Percentiles rank a stretch among this genome's conserved stretches.
phyloP scores from a whole-genome alignment of 2,888 invertebrate genomes.

The Rhagonycha fulva region DNA sequence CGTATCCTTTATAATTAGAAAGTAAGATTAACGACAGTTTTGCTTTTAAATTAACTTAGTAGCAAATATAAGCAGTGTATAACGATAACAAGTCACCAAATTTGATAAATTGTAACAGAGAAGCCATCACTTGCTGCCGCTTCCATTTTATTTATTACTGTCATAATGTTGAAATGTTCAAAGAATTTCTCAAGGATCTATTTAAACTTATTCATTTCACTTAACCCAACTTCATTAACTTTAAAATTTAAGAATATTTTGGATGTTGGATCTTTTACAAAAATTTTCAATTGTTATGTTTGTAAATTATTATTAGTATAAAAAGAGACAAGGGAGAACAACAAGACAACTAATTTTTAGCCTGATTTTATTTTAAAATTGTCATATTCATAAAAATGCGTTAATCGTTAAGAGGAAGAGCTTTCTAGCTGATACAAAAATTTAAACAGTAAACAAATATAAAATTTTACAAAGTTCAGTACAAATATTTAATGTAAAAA shows the following conservation, averaged over 20 bases:
- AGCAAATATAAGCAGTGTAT: background rate
- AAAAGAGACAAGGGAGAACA: too few species aligned
- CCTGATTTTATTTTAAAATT: too few species aligned
- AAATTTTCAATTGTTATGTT: too few species aligned
- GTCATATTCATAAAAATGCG: too few species aligned
- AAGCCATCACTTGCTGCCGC: background rate
- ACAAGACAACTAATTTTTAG: too few species aligned
- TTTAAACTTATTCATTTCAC: background rate
- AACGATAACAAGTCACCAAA: background rate
- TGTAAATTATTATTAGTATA: too few species aligned
- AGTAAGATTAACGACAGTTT: constrained; percentile 12
- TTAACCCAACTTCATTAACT: background rate
- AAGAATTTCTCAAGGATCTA: background rate
- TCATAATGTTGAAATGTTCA: background rate
- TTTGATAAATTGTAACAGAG: background rate
- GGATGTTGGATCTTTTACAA: too few species aligned
- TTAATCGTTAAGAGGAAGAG: too few species aligned
- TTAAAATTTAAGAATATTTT: background rate
- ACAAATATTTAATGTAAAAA: background rate
- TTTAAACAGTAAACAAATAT: too few species aligned
- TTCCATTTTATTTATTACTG: background rate
- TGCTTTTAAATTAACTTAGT: constrained; percentile 6
- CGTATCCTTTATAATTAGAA: constrained; percentile 6
- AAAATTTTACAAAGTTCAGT: too few species aligned
- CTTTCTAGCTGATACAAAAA: too few species aligned